Evolutionary conservation across 2,797 vertebrate genomes (phyloP).

Genomic region (Hemibagrus guttatus): DNA sequence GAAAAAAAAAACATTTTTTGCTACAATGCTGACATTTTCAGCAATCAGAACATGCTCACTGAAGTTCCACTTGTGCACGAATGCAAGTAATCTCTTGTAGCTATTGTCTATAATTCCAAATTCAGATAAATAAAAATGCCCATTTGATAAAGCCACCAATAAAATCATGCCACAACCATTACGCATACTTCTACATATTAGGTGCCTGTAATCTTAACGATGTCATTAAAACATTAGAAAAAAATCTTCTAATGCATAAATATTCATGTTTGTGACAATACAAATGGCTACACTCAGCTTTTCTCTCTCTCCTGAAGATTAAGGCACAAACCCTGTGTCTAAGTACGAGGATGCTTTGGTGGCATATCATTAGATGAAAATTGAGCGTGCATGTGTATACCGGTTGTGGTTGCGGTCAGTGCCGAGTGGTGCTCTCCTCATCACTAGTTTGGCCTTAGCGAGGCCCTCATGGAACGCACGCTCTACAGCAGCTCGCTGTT

Average conservation of each 20-base stretch:
- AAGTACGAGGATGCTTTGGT: background rate
- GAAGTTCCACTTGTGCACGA: background rate
- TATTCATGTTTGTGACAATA: background rate
- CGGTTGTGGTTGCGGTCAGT: constrained; percentile 96
- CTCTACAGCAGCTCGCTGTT: constrained; percentile 86
- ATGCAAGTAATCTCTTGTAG: background rate
- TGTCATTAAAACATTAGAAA: background rate
- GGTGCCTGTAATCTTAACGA: background rate
- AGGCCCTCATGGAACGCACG: constrained; percentile 92
- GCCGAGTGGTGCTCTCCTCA: constrained; percentile 88
- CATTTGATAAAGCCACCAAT: background rate
- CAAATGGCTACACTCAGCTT: background rate
- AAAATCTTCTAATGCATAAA: background rate
- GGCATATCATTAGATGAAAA: background rate
- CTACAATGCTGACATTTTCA: background rate
- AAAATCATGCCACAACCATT: background rate
- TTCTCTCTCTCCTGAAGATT: background rate
- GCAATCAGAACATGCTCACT: background rate
- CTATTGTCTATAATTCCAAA: background rate
- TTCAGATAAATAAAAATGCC: background rate
- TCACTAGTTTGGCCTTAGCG: constrained; percentile 86
- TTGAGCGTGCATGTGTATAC: constrained; percentile 58
- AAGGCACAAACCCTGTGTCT: background rate
- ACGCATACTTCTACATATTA: background rate
- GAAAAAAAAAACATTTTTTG: background rate